Evolutionary conservation across 2,888 invertebrate genomes (phyloP), one percentile per base, ranked within the genome.

Genomic region (Asteroscopus sphinx): DNA sequence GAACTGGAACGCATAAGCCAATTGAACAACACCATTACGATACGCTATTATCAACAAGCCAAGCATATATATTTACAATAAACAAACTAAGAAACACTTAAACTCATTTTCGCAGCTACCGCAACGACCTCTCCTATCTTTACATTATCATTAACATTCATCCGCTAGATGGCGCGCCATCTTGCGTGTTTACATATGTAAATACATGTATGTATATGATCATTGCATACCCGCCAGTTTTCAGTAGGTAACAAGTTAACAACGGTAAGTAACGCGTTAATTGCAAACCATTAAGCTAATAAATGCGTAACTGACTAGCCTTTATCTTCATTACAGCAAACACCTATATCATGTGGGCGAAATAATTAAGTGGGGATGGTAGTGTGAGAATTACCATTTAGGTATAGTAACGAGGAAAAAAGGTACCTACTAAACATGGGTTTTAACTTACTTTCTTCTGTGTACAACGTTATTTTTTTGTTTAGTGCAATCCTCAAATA

Each of bases 201-300:
- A n/a, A n/a, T n/a, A n/a, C n/a, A n/a, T n/a, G n/a, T n/a, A n/a
- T n/a, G n/a, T n/a, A n/a, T n/a, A 76, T 54, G 68, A 63, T 67
- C 56, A 72, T 59, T 56, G 71, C 67, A 40, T 73, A 69, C 60
- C 55, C 16, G 16, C 55, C 68, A 62, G 64, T 55, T 61, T 53
- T 61, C 28, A 49, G n/a, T n/a, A n/a, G n/a, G n/a, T n/a, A n/a
- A n/a, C n/a, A n/a, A n/a, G n/a, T n/a, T 21, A 21, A 21, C 21
- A 21, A 21, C 21, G 21, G 21, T 21, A 21, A 21, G 74, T 79
- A 76, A 80, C 81, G 68, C 67, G 77, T 82, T 87, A 85, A 87
- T 87, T 83, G 85, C 80, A 79, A 75, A 40, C 62, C 80, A 85
- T 86, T 85, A 84, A 72, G 75, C 65, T 76, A 56, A 62, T 75